phyloP scores from a whole-genome alignment of 2,888 invertebrate genomes.

The Leucoptera coffeella region DNA sequence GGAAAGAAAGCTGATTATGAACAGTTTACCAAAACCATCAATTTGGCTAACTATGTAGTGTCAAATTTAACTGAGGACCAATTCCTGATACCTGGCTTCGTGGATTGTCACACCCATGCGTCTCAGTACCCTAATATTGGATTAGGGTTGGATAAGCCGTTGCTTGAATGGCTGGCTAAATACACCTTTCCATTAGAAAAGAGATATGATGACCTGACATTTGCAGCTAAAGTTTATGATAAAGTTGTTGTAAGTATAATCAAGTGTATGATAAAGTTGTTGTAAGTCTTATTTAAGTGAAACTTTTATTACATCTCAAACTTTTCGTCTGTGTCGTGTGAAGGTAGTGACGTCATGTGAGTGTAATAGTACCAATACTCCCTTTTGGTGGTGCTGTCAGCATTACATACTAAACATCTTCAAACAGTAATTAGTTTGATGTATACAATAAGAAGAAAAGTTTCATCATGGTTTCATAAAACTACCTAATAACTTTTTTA shows the following conservation, averaged over 20 bases:
- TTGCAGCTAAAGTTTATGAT: slow-evolving; percentile 65
- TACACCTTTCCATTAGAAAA: slow-evolving; percentile 85
- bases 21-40: slow-evolving; percentile 10
- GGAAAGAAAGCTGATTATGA: slow-evolving; percentile 16
- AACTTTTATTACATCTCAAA: too few relatives aligned
- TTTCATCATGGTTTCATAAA: too few relatives aligned
- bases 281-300: too few relatives aligned
- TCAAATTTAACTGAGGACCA: slow-evolving; percentile 29
- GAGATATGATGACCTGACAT: slow-evolving; percentile 59
- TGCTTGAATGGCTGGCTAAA: slow-evolving; percentile 77
- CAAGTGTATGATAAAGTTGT: too few relatives aligned
- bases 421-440: too few relatives aligned
- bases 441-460: too few relatives aligned
- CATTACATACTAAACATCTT: too few relatives aligned
- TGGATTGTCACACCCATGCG: slow-evolving; percentile 88
- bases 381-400: too few relatives aligned
- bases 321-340: too few relatives aligned
- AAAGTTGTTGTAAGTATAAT: slow-evolving; percentile 77
- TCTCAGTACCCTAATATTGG: slow-evolving; percentile 85
- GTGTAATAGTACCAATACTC: too few relatives aligned
- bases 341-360: too few relatives aligned
- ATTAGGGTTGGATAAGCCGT: slow-evolving; percentile 69
- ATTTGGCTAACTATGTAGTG: slow-evolving; percentile 13
- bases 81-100: slow-evolving; percentile 80
- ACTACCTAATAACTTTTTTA: too few relatives aligned